A percentile compares a stretch with the other conserved stretches of the same genome.
phyloP scores from a whole-genome alignment of 2,113 vertebrate genomes.

The Echinops telfairi region DNA sequence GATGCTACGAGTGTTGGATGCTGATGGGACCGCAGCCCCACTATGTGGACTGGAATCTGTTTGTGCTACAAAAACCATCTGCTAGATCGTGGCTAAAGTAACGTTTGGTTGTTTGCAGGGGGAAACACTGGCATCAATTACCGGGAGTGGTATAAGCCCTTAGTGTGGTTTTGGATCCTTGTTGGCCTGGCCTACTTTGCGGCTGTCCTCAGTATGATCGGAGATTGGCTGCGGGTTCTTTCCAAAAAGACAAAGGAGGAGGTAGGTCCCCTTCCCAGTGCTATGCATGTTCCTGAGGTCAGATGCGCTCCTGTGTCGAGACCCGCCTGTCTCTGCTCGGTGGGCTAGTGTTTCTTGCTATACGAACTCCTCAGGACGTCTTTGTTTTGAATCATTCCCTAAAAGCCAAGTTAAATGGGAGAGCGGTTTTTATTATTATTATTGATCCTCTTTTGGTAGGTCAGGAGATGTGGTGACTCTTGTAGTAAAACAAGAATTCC shows the following conservation, averaged over 20 bases:
- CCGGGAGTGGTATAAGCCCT: slow-evolving; percentile 96
- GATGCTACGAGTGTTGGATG: too few species aligned
- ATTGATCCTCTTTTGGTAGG: slow-evolving; percentile 16
- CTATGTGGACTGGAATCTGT: background rate
- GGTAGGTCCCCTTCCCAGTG: slow-evolving; percentile 86
- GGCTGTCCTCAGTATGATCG: slow-evolving; percentile 98
- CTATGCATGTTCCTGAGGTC: background rate
- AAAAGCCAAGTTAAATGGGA: background rate
- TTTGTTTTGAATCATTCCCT: background rate
- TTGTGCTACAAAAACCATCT: background rate
- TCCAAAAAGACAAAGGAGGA: slow-evolving; percentile 98
- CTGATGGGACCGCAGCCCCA: background rate
- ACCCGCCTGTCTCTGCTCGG: background rate
- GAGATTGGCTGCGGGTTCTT: slow-evolving; percentile 95
- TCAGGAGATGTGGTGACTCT: background rate
- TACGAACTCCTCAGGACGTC: background rate
- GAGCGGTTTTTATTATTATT: background rate
- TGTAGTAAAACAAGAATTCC: slow-evolving; percentile 32
- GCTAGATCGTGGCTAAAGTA: slow-evolving; percentile 2
- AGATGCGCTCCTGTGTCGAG: background rate
- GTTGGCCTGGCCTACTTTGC: slow-evolving; percentile 97
- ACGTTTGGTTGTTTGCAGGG: slow-evolving; percentile 88
- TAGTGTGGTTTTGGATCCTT: slow-evolving; percentile 98
- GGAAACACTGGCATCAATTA: slow-evolving; percentile 94
- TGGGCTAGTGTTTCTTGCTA: background rate